Evolutionary conservation across 2,888 invertebrate species (phyloP).

Genomic region (Ceraclea dissimilis): DNA sequence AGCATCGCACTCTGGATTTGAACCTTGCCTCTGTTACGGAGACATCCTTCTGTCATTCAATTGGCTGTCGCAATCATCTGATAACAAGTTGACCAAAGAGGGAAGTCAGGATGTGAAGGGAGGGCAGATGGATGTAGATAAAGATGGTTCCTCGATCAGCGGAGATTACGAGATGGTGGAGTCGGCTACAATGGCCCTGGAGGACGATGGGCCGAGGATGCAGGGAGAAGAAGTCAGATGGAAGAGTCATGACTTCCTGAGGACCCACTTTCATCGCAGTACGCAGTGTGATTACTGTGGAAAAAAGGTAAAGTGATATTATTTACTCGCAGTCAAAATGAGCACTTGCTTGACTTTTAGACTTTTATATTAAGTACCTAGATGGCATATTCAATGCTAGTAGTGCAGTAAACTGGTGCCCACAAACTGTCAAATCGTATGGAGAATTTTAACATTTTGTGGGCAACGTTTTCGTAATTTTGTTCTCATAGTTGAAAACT

Average conservation of each 20-base stretch:
- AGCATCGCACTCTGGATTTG: constrained; percentile 77
- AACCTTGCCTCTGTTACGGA: constrained; percentile 85
- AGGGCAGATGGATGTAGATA: constrained; percentile 5
- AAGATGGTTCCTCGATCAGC: constrained; percentile 6
- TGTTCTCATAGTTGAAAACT: too few species aligned
- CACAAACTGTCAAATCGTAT: too few species aligned
- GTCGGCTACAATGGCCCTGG: constrained; percentile 10
- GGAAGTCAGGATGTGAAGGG: constrained; percentile 4
- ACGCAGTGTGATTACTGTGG: constrained; percentile 91
- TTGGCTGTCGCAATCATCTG: constrained; percentile 44
- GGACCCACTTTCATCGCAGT: constrained; percentile 82
- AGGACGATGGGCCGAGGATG: constrained; percentile 11
- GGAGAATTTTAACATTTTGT: too few species aligned
- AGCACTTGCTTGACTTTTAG: too few species aligned
- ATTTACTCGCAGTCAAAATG: too few species aligned
- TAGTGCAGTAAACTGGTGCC: too few species aligned
- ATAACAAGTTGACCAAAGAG: not conserved
- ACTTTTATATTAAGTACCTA: too few species aligned
- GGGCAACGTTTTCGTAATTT: too few species aligned
- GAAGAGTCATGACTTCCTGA: constrained; percentile 66
- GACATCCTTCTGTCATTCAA: constrained; percentile 81
- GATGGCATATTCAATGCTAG: too few species aligned
- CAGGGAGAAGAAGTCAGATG: constrained; percentile 29
- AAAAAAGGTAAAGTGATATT: constrained; percentile 76
- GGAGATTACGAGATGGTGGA: constrained; percentile 12